phyloP scores from a whole-genome alignment of 2,797 vertebrate species.

The Myotis myotis region DNA sequence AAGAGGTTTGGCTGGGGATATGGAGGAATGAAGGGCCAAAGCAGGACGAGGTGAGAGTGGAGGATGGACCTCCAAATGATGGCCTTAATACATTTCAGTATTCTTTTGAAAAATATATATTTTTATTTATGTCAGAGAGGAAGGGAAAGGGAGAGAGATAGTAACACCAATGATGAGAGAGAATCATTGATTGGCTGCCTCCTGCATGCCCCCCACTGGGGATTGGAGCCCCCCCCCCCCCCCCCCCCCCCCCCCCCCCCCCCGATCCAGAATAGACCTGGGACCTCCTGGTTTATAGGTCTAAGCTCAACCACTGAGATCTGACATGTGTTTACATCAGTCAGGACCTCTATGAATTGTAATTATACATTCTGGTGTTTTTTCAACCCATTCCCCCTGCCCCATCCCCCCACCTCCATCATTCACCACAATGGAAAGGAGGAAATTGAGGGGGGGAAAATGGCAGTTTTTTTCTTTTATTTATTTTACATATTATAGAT shows the following conservation, averaged over 20 bases:
- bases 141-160: too few species aligned
- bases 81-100: neutral
- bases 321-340: neutral
- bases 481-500: neutral
- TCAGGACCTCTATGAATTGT: neutral
- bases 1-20: neutral
- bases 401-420: fast-evolving
- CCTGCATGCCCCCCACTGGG: too few species aligned
- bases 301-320: neutral
- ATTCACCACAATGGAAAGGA: neutral
- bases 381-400: too few species aligned
- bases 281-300: too few species aligned
- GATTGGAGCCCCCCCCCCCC: too few species aligned
- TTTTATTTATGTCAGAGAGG: too few species aligned
- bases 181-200: too few species aligned
- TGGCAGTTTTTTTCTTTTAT: neutral
- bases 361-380: neutral
- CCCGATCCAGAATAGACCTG: too few species aligned
- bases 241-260: fast-evolving
- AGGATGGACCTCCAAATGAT: too few species aligned
- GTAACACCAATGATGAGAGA: too few species aligned
- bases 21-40: neutral
- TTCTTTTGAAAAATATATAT: neutral
- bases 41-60: too few species aligned
- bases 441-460: neutral